A percentile compares a stretch with the other conserved stretches of the same genome.
phyloP scores from a whole-genome alignment of 2,888 invertebrate genomes.

The Lasioglossum leucozonium region DNA sequence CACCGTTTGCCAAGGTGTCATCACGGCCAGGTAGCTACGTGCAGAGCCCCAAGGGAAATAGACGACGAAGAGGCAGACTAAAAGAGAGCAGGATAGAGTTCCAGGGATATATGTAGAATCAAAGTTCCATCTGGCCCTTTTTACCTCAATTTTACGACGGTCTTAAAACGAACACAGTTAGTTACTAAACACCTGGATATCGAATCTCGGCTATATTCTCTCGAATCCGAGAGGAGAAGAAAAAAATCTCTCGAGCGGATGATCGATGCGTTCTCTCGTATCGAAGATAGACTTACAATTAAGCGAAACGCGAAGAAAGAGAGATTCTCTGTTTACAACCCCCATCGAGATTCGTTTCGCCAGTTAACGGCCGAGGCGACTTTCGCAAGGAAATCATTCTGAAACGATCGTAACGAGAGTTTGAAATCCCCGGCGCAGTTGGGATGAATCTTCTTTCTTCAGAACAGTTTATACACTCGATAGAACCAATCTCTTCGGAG shows the following conservation, averaged over 20 bases:
- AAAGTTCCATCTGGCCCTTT: background rate
- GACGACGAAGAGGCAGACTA: background rate
- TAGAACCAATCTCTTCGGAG: background rate
- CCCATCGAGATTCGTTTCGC: background rate
- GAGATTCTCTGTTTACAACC: background rate
- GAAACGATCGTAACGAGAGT: constrained; percentile 3
- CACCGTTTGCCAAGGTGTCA: background rate
- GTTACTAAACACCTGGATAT: background rate
- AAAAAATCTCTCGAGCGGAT: background rate
- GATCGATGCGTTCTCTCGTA: background rate
- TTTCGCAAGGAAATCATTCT: background rate
- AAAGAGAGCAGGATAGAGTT: background rate
- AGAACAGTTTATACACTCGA: background rate
- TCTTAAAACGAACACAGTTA: background rate
- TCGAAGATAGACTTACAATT: background rate
- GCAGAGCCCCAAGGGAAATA: background rate
- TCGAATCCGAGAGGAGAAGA: background rate
- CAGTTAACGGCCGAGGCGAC: background rate
- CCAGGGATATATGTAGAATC: constrained; percentile 6
- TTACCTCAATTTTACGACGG: background rate
- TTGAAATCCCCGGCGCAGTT: background rate
- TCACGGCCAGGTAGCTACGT: background rate
- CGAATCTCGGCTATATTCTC: background rate
- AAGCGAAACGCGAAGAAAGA: background rate
- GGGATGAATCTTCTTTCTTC: background rate